A percentile compares a stretch with the other conserved stretches of the same genome.
Evolutionary conservation across 2,113 vertebrate species (phyloP).

Genomic region (Oreocharis arfaki): DNA sequence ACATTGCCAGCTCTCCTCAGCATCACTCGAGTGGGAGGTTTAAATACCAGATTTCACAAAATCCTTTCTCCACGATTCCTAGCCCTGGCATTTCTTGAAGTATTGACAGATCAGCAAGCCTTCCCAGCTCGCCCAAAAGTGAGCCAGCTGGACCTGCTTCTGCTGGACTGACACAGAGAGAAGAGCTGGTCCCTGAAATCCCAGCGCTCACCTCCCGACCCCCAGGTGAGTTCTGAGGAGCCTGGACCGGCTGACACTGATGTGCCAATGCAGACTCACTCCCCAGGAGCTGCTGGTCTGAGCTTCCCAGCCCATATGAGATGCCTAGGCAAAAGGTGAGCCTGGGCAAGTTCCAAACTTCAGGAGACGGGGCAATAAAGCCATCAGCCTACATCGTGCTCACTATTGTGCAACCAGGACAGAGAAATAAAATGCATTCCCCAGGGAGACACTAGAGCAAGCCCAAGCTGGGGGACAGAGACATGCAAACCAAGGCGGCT

Average conservation of each 20-base stretch:
- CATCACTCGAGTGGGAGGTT: conserved; percentile 35
- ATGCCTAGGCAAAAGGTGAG: neutral
- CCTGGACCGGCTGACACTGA: neutral
- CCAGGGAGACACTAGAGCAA: neutral
- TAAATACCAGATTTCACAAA: conserved; percentile 18
- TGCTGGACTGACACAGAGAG: neutral
- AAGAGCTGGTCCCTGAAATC: neutral
- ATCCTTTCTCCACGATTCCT: neutral
- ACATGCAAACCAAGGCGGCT: neutral
- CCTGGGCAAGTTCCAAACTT: neutral
- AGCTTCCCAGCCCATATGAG: neutral
- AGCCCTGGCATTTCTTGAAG: neutral
- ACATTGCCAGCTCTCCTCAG: conserved; percentile 1
- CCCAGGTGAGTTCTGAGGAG: neutral
- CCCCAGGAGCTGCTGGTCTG: neutral
- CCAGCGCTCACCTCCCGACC: neutral
- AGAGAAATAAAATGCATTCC: neutral
- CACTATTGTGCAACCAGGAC: neutral
- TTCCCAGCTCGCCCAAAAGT: neutral
- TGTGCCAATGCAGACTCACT: neutral
- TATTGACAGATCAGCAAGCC: neutral
- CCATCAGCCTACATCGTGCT: neutral
- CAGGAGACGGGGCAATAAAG: neutral
- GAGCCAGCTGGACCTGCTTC: neutral
- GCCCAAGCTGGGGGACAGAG: neutral